phyloP scores from a whole-genome alignment of 2,797 vertebrate genomes.

The Leucoraja ocellata region DNA sequence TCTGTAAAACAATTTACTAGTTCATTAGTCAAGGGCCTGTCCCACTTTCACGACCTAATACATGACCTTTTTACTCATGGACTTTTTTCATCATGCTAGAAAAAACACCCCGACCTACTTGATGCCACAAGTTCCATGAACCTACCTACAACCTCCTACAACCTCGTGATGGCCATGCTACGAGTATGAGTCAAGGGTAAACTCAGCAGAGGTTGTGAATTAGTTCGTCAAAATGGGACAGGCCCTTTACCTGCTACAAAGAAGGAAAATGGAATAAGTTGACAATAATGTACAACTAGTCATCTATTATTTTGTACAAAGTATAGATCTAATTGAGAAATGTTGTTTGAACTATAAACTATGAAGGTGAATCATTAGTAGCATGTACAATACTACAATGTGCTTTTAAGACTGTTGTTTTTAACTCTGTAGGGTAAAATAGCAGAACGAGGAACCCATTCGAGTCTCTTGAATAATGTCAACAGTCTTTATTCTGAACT shows the following conservation, averaged over 20 bases:
- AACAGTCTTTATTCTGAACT: slow-evolving; percentile 84
- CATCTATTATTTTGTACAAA: not conserved
- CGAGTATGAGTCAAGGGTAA: too few relatives aligned
- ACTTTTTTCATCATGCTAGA: too few relatives aligned
- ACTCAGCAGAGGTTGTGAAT: too few relatives aligned
- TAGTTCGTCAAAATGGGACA: too few relatives aligned
- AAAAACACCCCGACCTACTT: too few relatives aligned
- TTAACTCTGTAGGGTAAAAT: slow-evolving; percentile 73
- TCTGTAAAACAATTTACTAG: too few relatives aligned
- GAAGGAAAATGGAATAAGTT: not conserved
- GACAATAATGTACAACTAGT: not conserved
- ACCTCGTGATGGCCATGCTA: too few relatives aligned
- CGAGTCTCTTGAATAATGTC: slow-evolving; percentile 63
- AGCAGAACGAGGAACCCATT: slow-evolving; percentile 77
- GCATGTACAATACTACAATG: not conserved
- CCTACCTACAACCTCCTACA: too few relatives aligned
- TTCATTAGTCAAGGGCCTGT: not conserved
- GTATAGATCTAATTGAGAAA: not conserved
- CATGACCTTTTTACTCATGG: too few relatives aligned
- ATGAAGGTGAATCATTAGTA: not conserved
- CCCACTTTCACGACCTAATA: too few relatives aligned
- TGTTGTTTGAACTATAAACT: not conserved
- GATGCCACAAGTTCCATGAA: too few relatives aligned
- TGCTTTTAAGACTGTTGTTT: not conserved
- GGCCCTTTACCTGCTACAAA: not conserved